These are phyloP conservation scores for Pandemis corylana DNA, from an alignment of 2,888 invertebrate species.

Conservation along the genomic window DNA sequence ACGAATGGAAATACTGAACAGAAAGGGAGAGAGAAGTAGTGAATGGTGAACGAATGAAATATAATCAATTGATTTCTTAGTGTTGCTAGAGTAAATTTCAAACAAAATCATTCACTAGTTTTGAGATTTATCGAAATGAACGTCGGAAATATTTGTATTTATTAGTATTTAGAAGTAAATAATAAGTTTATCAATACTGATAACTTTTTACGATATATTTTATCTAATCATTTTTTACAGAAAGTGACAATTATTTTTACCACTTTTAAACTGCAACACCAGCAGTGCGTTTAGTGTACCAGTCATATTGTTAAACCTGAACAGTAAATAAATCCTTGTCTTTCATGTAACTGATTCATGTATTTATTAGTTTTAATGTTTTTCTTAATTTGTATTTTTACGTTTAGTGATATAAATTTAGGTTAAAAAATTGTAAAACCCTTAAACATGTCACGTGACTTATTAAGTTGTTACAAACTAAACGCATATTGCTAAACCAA, in stretches of 20 bases:
- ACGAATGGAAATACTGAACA: conserved; percentile 48
- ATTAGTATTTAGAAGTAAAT: no score
- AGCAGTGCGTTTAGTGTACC: not conserved
- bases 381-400: no score
- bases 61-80: conserved; percentile 39
- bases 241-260: not conserved
- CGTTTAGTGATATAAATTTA: no score
- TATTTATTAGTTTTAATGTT: no score
- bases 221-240: not conserved
- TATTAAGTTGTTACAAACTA: not conserved
- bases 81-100: conserved; percentile 15
- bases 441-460: not conserved
- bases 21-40: conserved; percentile 33
- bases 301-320: no score
- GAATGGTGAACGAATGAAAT: conserved; percentile 43
- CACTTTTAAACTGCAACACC: conserved; percentile 3
- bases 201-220: no score
- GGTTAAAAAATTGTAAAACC: not conserved
- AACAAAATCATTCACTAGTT: not conserved
- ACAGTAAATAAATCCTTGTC: no score
- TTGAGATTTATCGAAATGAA: no score
- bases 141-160: no score
- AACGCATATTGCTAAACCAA: conserved; percentile 26
- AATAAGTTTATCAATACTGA: not conserved
- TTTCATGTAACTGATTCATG: no score